phyloP scores from a whole-genome alignment of 2,888 invertebrate genomes.

The Hedya salicella region DNA sequence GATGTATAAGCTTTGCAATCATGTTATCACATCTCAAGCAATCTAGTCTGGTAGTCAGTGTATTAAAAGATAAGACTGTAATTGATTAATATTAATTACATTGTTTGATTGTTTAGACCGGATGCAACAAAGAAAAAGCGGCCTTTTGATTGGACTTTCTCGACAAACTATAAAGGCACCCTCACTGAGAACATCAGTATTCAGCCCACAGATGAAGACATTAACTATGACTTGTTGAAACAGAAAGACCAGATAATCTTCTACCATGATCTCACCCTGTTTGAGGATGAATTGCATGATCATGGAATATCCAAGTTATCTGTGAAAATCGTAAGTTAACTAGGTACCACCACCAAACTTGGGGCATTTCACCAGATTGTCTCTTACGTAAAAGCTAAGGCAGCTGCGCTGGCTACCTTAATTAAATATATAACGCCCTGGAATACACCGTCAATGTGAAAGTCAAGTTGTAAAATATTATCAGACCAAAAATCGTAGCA shows the following conservation, averaged over 20 bases:
- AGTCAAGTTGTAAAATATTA: too few species aligned
- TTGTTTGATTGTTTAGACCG: slow-evolving; percentile 79
- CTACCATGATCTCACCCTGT: slow-evolving; percentile 96
- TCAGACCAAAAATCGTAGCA: too few species aligned
- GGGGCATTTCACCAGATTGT: too few species aligned
- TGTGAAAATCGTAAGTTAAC: slow-evolving; percentile 94
- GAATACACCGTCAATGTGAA: too few species aligned
- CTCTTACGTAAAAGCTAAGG: too few species aligned
- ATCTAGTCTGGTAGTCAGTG: too few species aligned
- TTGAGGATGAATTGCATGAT: slow-evolving; percentile 99
- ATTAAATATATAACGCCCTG: too few species aligned
- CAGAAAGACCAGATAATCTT: slow-evolving; percentile 96
- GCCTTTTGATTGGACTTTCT: slow-evolving; percentile 99
- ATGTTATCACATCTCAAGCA: too few species aligned
- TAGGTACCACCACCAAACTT: too few species aligned
- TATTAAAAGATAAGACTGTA: background rate
- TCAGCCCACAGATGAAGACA: slow-evolving; percentile 88
- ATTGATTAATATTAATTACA: background rate
- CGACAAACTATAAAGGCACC: slow-evolving; percentile 95
- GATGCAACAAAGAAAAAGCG: slow-evolving; percentile 91
- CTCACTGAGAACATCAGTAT: slow-evolving; percentile 85
- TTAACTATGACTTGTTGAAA: slow-evolving; percentile 95
- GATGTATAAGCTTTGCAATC: too few species aligned
- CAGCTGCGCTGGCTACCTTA: too few species aligned
- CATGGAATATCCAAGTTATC: slow-evolving; percentile 96